Evolutionary conservation across 2,888 invertebrate genomes (phyloP), one percentile per base, ranked within the genome.

Genomic region (Agelastica alni): DNA sequence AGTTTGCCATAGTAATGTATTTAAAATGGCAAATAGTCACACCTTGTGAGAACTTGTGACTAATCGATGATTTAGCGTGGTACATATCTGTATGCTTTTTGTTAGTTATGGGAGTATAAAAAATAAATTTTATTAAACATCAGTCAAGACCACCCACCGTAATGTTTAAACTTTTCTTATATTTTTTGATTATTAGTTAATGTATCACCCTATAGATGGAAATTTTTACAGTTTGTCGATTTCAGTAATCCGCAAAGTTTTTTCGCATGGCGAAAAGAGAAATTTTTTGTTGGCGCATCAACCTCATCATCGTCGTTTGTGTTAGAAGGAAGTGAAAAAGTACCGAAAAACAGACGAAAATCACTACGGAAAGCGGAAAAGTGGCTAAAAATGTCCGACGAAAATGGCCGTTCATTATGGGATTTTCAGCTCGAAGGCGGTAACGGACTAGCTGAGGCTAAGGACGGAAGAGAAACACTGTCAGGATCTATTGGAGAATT

Each of bases 371-470:
- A 61, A 54, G 53, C 60, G 48, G 51, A 54, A 56, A 62, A 64
- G 62, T 59, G 62, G 63, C 62, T 64, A 58, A 64, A 60, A 64
- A 63, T 63, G 62, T 61, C 58, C 34, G 42, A 55, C 56, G 61
- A 63, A 62, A 63, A 66, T 63, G 57, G 63, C 64, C 60, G 63
- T 64, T 62, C 64, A 64, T 64, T 64, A 63, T 58, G 62, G 60
- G 59, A 53, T 59, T 57, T 56, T 54, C 59, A 59, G 56, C 53
- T 39, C 41, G 54, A 20, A 47, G 59, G 56, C 54, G 57, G 59
- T 41, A 37, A 43, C 34, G 32, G 36, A 32, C 30, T 13, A 4
- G 9, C 34, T 16, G 16, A 52, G 32, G 41, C 10, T 20, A 32
- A 53, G 26, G 37, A 47, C 42, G 42, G 34, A 52, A 53, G 47